Evolutionary conservation across 2,113 vertebrate genomes (phyloP).

Genomic region (Zosterops borbonicus): DNA sequence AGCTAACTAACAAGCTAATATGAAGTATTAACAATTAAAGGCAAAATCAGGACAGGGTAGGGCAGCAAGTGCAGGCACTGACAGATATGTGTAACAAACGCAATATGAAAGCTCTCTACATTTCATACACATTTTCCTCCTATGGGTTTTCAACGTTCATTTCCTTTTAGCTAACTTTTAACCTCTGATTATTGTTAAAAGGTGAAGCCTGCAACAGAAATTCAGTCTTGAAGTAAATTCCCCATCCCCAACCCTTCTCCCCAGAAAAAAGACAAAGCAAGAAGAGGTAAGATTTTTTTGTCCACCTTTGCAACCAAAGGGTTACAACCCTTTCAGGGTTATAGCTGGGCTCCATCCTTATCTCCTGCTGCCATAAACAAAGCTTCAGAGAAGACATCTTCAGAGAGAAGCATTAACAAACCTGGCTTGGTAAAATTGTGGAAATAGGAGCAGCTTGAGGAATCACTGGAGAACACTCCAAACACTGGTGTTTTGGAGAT

Average conservation of each 20-base stretch:
- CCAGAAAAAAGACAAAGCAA: background rate
- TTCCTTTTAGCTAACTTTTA: conserved; percentile 6
- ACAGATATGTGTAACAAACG: background rate
- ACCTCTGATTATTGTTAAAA: background rate
- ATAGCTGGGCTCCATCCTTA: background rate
- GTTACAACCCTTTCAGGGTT: background rate
- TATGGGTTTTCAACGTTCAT: background rate
- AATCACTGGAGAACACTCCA: background rate
- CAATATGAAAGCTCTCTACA: background rate
- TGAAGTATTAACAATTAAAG: background rate
- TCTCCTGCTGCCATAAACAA: background rate
- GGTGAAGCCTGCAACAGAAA: background rate
- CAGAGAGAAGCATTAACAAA: background rate
- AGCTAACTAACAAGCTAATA: background rate
- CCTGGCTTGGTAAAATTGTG: background rate
- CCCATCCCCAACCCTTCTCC: too few species aligned
- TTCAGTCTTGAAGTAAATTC: background rate
- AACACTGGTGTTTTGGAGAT: background rate
- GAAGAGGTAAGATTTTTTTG: background rate
- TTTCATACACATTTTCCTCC: background rate
- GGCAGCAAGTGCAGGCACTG: background rate
- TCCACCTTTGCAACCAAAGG: background rate
- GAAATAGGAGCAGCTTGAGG: background rate
- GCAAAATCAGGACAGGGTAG: background rate
- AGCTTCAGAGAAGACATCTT: background rate